Conservation (phyloP, 2,113 vertebrate genomes). For the Nothobranchius furzeri region DNA sequence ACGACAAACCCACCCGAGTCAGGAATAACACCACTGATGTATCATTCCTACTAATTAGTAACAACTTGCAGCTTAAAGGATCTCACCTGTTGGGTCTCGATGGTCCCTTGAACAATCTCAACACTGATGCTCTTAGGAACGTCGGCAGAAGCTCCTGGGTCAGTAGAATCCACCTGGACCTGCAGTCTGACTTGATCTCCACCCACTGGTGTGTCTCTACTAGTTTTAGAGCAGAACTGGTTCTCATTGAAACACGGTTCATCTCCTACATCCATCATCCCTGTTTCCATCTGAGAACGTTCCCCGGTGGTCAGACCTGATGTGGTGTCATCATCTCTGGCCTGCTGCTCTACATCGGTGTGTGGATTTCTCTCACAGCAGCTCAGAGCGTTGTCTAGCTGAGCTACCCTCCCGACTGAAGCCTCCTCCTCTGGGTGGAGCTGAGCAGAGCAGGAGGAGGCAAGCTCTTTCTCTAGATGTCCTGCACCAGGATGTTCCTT, state of each 20-base stretch:
- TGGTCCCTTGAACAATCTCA: constrained; percentile 47
- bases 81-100: constrained; percentile 65
- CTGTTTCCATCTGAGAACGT: neutral
- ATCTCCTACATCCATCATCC: neutral
- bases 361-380: constrained; percentile 17
- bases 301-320: constrained; percentile 19
- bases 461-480: constrained; percentile 6
- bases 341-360: neutral
- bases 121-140: constrained; percentile 31
- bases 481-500: constrained; percentile 10
- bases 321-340: constrained; percentile 26
- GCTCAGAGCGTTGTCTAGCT: neutral
- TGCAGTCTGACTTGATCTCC: constrained; percentile 43
- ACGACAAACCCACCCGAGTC: rapidly evolving
- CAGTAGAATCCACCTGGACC: neutral
- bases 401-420: constrained; percentile 5
- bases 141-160: constrained; percentile 7
- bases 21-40: neutral
- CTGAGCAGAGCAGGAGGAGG: constrained; percentile 17
- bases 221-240: constrained; percentile 32
- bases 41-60: too few species aligned
- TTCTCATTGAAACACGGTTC: neutral
- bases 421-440: constrained; percentile 27
- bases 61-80: neutral
- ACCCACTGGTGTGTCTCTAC: constrained; percentile 25